Evolutionary conservation across 2,113 vertebrate species (phyloP).

Genomic region (Megaptera novaeangliae): DNA sequence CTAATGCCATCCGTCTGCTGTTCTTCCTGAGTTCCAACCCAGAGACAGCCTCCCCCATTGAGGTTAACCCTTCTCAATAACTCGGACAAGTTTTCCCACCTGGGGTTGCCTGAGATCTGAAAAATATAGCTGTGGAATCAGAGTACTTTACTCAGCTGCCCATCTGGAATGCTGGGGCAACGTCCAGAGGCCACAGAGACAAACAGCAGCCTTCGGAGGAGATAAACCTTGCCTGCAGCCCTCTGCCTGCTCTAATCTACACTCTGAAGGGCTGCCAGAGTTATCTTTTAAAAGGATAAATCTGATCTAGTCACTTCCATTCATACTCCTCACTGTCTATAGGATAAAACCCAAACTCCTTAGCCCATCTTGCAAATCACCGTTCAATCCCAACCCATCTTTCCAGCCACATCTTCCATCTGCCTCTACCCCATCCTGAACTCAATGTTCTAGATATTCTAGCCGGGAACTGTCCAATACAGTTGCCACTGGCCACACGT

Average conservation of each 20-base stretch:
- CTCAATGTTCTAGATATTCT: background rate
- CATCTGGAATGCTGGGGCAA: background rate
- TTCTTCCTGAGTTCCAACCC: background rate
- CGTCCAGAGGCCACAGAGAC: background rate
- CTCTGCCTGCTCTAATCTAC: background rate
- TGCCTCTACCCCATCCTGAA: background rate
- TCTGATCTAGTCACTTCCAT: background rate
- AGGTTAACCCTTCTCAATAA: background rate
- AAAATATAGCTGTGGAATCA: slow-evolving; percentile 24
- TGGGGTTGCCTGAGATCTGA: slow-evolving; percentile 35
- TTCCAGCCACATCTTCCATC: background rate
- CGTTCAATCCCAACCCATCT: background rate
- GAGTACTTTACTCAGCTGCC: slow-evolving; percentile 34
- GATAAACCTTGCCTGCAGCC: background rate
- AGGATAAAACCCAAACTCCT: background rate
- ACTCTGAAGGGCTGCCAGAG: background rate
- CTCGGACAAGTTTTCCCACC: slow-evolving; percentile 16
- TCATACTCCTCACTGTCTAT: background rate
- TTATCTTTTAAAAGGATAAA: background rate
- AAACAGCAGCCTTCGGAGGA: background rate
- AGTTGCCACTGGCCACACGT: background rate
- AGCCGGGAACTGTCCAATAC: background rate
- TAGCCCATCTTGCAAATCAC: background rate
- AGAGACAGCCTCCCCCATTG: background rate
- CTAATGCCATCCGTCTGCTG: background rate